Conservation (phyloP, 2,113 vertebrate genomes). For the Porphyrio hochstetteri region DNA sequence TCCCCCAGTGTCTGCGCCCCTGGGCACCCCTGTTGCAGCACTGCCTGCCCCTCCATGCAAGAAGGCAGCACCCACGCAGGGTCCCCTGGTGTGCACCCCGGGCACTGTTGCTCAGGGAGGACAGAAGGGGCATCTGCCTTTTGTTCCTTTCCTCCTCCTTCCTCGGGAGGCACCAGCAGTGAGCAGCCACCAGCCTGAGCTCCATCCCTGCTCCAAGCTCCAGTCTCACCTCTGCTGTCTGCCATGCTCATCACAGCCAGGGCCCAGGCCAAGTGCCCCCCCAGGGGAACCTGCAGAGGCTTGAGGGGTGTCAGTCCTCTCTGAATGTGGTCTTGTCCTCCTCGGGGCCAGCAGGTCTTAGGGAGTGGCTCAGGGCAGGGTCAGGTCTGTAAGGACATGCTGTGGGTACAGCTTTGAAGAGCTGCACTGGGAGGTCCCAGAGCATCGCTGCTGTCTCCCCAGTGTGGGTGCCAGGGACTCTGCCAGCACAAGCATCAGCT, state of each 20-base stretch:
- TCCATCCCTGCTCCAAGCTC: rapidly evolving
- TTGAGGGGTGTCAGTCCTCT: not conserved
- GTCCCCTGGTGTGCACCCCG: rapidly evolving
- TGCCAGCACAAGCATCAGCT: not conserved
- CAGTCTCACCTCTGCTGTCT: not conserved
- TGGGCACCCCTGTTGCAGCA: rapidly evolving
- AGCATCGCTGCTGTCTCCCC: not conserved
- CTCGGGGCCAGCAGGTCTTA: not conserved
- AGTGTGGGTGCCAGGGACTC: not conserved
- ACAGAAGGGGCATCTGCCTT: not conserved
- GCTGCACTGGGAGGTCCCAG: not conserved
- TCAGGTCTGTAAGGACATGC: not conserved
- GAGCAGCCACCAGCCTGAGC: not conserved
- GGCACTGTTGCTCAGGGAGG: rapidly evolving
- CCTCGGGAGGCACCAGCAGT: not conserved
- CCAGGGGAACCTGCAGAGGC: not conserved
- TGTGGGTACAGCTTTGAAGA: rapidly evolving
- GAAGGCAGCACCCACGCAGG: not conserved
- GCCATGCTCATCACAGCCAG: rapidly evolving
- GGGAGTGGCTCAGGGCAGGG: not conserved
- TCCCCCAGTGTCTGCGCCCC: not conserved
- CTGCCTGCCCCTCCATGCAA: not conserved
- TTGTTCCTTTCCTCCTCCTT: not conserved
- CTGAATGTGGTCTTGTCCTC: rapidly evolving
- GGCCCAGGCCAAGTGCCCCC: not conserved